phyloP scores from a whole-genome alignment of 1,140 invertebrate species.

The Cotesia vestalis region DNA sequence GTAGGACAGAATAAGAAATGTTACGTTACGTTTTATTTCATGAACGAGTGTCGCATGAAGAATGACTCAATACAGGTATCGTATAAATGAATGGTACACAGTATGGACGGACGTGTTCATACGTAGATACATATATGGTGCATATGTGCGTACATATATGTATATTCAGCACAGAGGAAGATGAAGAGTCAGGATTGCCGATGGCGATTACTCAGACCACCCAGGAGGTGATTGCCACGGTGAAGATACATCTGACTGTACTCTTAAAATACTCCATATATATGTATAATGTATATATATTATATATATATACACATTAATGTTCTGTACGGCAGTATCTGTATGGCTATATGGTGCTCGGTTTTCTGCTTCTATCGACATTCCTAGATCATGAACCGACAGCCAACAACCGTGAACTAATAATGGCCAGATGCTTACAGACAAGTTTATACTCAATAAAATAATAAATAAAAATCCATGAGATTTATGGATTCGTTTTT shows the following conservation, averaged over 20 bases:
- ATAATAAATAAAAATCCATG: neutral
- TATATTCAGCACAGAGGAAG: slow-evolving; percentile 1
- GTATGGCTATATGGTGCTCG: slow-evolving; percentile 36
- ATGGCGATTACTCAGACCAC: slow-evolving; percentile 53
- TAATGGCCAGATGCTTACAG: slow-evolving; percentile 31
- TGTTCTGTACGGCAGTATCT: neutral
- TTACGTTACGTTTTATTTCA: neutral
- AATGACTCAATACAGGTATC: slow-evolving; percentile 50
- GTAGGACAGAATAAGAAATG: neutral
- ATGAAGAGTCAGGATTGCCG: slow-evolving; percentile 42
- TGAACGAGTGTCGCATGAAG: slow-evolving; percentile 21
- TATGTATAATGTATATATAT: too few species aligned
- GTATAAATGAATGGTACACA: too few species aligned
- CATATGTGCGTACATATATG: slow-evolving; percentile 22
- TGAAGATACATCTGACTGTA: slow-evolving; percentile 49
- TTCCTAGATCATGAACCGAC: slow-evolving; percentile 50
- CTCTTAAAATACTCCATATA: slow-evolving; percentile 14
- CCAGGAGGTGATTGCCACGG: slow-evolving; percentile 58
- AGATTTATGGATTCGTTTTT: neutral
- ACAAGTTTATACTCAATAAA: slow-evolving; percentile 27
- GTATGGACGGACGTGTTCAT: neutral
- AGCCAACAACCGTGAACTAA: slow-evolving; percentile 50
- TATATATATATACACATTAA: neutral
- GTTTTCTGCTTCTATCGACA: slow-evolving; percentile 42
- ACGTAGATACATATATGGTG: slow-evolving; percentile 15